Evolutionary conservation across 2,888 invertebrate species (phyloP).

Genomic region (Protophormia terraenovae): DNA sequence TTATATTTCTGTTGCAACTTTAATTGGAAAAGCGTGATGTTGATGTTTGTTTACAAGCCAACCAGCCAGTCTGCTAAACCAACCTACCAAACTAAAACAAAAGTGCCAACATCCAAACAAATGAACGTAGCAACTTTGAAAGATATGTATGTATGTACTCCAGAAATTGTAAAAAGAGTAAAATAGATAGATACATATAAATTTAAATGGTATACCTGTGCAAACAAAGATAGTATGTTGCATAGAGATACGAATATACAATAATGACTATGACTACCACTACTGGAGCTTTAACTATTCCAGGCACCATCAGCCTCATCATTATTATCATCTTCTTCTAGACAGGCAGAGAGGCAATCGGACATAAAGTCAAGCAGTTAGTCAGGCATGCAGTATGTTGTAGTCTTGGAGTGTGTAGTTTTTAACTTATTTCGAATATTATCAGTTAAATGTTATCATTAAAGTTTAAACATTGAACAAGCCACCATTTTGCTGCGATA

Average conservation of each 20-base stretch:
- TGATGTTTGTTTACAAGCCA: conserved; percentile 62
- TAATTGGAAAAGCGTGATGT: conserved; percentile 69
- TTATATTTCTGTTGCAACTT: conserved; percentile 48
- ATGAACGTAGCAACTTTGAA: not conserved
- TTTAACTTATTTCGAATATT: conserved; percentile 20
- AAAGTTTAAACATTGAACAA: conserved; percentile 65
- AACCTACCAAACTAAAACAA: conserved; percentile 11
- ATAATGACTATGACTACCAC: conserved; percentile 7
- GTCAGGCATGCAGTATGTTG: not conserved
- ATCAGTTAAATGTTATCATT: conserved; percentile 66
- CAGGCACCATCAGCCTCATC: conserved; percentile 7
- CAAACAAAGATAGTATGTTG: conserved; percentile 61
- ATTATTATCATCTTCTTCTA: conserved; percentile 2
- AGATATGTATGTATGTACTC: not conserved
- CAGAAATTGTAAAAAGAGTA: conserved; percentile 11
- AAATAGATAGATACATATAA: conserved; percentile 56
- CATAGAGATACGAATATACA: conserved; percentile 24
- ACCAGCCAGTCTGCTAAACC: conserved; percentile 30
- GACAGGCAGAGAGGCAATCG: conserved; percentile 6
- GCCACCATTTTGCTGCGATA: conserved; percentile 67
- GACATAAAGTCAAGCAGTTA: not conserved
- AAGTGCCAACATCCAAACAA: not conserved
- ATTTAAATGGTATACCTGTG: conserved; percentile 66
- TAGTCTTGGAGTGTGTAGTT: not conserved
- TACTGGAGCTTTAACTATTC: conserved; percentile 11